Evolutionary conservation across 2,888 invertebrate species (phyloP), one percentile per base, ranked within the genome.

Genomic region (Lasioglossum lativentre): DNA sequence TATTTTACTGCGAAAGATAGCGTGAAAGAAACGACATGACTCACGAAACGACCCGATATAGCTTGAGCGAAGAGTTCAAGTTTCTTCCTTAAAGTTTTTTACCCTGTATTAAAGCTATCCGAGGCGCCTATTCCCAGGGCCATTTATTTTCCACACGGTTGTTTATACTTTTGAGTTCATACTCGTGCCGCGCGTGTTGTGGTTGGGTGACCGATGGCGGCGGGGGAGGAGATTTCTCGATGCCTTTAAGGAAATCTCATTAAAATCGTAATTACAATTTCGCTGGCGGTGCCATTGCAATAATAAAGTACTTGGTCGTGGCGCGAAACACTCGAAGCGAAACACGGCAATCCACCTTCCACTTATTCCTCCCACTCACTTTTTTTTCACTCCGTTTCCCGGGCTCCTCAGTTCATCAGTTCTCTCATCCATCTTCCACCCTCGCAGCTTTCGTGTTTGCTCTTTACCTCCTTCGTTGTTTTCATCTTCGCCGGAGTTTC

Each of bases 251-350:
- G 27, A 85, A 87, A 87, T 86, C 87, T 81, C 87, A 87, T 87
- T 87, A 87, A 87, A 83, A 75, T n/a, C 72, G 87, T 80, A 87
- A 87, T 87, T 87, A 81, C 83, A 81, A 87, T 78, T 86, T 83
- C 56, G 30, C 70, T 40, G 38, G 34, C 71, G 63, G 30, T 73
- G 72, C 66, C 52, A 42, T 40, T 66, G 80, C 63, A 71, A 73
- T 83, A 80, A 86, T 78, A 79, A 79, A 83, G 77, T 83, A 34
- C 45, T 77, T 75, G 59, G 23, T 14, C 56, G 56, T 52, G 52
- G 45, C 27, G 80, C 71, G 38, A 78, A 77, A 66, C 34, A 52
- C 66, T 68, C 23, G 66, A 68, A 68, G 80, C 71, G 45, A 75
- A 77, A 56, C 34, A 27, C 63, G 34, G 40, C 56, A 66, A 38